phyloP scores from a whole-genome alignment of 2,888 invertebrate species.

The Amphipyra berbera region DNA sequence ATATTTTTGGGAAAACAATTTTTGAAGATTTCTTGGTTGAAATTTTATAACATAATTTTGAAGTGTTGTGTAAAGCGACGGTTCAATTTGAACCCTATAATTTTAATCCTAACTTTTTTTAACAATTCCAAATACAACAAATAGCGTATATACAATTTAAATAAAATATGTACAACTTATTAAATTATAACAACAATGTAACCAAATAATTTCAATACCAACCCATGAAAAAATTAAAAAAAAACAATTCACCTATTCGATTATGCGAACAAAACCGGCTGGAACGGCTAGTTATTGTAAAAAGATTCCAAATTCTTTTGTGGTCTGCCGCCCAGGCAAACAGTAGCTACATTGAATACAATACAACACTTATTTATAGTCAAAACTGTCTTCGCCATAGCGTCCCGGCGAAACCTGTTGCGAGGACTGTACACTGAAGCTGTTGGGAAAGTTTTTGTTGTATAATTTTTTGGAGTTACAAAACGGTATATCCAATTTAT shows the following conservation, averaged over 20 bases:
- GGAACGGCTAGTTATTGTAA: conserved; percentile 70
- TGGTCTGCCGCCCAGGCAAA: conserved; percentile 81
- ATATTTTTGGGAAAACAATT: not conserved
- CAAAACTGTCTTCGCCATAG: conserved; percentile 88
- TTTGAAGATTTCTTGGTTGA: not conserved
- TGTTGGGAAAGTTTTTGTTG: conserved; percentile 17
- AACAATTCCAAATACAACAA: not conserved
- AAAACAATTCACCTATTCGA: conserved; percentile 56
- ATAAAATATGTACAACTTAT: conserved; percentile 20
- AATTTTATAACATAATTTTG: not conserved
- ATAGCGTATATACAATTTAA: not conserved
- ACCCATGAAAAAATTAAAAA: conserved; percentile 27
- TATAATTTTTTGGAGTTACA: not conserved
- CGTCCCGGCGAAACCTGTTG: conserved; percentile 75
- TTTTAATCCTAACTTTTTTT: no score
- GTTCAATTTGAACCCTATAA: no score
- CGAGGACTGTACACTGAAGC: conserved; percentile 61
- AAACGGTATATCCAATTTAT: not conserved
- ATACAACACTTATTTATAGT: conserved; percentile 90
- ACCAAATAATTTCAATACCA: conserved; percentile 32
- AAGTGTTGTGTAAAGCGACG: not conserved
- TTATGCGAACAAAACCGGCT: conserved; percentile 58
- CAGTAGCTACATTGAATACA: conserved; percentile 89
- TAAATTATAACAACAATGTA: conserved; percentile 40
- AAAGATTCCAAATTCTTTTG: conserved; percentile 88